Conservation (phyloP, 2,888 invertebrate genomes). For the Ctena decussata region DNA sequence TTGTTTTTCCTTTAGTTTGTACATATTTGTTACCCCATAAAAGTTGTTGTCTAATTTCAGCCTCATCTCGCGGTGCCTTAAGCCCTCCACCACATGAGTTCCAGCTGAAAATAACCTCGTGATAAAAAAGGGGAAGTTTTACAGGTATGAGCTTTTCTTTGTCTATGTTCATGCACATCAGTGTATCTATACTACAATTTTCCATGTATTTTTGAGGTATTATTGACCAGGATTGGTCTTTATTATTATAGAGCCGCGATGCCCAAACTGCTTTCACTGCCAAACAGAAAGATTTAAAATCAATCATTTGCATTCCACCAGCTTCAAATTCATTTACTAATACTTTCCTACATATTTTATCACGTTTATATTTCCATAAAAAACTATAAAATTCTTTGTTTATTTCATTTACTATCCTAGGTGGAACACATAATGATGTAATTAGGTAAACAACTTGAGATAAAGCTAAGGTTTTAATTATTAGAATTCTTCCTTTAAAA, state of each 20-base stretch:
- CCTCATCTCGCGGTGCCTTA: background rate
- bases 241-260: background rate
- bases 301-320: background rate
- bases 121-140: background rate
- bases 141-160: background rate
- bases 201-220: background rate
- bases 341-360: background rate
- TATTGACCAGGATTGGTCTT: background rate
- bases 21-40: background rate
- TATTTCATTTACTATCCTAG: background rate
- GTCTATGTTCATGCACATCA: background rate
- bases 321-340: background rate
- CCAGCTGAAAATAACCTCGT: background rate
- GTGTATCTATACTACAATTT: background rate
- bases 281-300: background rate
- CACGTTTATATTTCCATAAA: background rate
- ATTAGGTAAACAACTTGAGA: too few species aligned
- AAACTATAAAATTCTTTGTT: too few species aligned
- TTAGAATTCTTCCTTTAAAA: background rate
- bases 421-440: too few species aligned
- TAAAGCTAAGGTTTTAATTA: too few species aligned
- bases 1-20: background rate
- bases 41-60: background rate
- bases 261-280: background rate
- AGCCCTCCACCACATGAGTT: background rate